phyloP scores from a whole-genome alignment of 2,888 invertebrate species.

The Trissolcus brochymenae region DNA sequence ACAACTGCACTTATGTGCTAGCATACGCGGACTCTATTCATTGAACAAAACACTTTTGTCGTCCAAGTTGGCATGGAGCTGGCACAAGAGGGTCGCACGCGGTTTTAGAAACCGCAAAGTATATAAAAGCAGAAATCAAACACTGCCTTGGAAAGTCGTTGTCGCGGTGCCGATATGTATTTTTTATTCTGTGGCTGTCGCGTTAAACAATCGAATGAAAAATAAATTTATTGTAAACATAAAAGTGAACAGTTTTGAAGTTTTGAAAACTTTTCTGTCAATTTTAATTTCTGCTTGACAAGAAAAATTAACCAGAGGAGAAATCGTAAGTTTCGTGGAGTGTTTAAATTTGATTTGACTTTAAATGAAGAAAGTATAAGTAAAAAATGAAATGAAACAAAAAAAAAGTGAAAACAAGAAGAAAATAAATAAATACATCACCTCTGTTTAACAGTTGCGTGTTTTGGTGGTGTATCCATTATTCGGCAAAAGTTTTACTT shows the following conservation, averaged over 20 bases:
- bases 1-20: conserved; percentile 51
- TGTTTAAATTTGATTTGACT: not conserved
- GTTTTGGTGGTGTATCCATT: no score
- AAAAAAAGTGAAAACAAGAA: no score
- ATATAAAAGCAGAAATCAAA: conserved; percentile 68
- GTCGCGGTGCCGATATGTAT: conserved; percentile 27
- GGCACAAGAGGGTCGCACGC: conserved; percentile 57
- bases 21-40: conserved; percentile 48
- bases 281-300: not conserved
- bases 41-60: conserved; percentile 62
- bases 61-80: conserved; percentile 56
- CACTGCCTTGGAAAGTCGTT: conserved; percentile 57
- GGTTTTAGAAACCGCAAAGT: conserved; percentile 67
- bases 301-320: not conserved
- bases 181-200: not conserved
- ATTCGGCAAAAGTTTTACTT: conserved; percentile 14
- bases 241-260: no score
- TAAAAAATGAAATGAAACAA: no score
- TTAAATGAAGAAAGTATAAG: not conserved
- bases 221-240: no score
- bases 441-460: no score
- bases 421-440: no score
- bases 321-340: not conserved
- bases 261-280: no score
- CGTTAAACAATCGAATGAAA: no score